Evolutionary conservation across 2,888 invertebrate species (phyloP).

Genomic region (Erannis defoliaria): DNA sequence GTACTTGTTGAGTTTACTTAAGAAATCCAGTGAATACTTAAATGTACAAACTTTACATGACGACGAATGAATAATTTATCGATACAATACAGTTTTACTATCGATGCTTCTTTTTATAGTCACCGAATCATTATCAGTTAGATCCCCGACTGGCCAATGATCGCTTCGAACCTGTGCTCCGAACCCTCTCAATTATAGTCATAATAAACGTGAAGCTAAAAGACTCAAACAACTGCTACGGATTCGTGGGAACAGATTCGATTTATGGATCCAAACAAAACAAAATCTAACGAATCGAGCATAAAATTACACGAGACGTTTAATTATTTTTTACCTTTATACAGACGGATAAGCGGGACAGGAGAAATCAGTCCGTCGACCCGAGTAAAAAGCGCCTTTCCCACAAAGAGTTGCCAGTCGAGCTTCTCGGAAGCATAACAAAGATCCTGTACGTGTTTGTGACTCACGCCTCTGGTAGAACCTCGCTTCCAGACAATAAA

Average conservation of each 20-base stretch:
- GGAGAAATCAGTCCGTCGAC: slow-evolving; percentile 80
- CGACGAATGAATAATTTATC: background rate
- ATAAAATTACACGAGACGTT: slow-evolving; percentile 55
- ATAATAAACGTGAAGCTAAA: slow-evolving; percentile 28
- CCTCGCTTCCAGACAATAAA: slow-evolving; percentile 71
- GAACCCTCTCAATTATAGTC: slow-evolving; percentile 22
- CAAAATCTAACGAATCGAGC: slow-evolving; percentile 49
- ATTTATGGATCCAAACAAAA: slow-evolving; percentile 46
- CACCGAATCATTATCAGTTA: slow-evolving; percentile 30
- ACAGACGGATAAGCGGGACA: slow-evolving; percentile 62
- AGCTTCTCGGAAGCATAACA: slow-evolving; percentile 83
- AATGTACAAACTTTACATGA: background rate
- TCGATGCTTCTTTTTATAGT: background rate
- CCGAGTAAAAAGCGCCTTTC: slow-evolving; percentile 79
- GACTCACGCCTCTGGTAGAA: slow-evolving; percentile 71
- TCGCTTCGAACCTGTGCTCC: slow-evolving; percentile 4
- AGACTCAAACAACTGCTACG: slow-evolving; percentile 17
- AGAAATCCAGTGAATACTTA: too few relatives aligned
- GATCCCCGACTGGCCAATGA: slow-evolving; percentile 10
- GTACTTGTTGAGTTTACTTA: too few relatives aligned
- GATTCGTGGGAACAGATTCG: slow-evolving; percentile 33
- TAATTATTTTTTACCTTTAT: slow-evolving; percentile 62
- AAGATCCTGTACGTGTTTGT: slow-evolving; percentile 81
- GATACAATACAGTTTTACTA: background rate
- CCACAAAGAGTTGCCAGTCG: slow-evolving; percentile 77